Evolutionary conservation across 2,797 vertebrate genomes (phyloP).

Genomic region (Labeo calbasu): DNA sequence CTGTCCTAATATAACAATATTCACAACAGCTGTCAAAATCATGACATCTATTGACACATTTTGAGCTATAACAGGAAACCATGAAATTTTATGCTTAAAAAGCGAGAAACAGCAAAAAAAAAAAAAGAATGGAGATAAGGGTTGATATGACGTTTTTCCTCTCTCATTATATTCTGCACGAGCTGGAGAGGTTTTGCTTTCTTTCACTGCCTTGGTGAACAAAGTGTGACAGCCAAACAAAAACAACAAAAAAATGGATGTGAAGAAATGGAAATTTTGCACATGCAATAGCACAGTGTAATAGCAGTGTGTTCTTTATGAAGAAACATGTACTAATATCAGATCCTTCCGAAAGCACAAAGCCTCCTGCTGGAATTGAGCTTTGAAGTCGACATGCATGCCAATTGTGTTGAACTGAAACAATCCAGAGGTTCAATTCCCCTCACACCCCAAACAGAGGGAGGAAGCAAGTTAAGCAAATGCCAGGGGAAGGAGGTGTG

Average conservation of each 20-base stretch:
- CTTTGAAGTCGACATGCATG: constrained; percentile 74
- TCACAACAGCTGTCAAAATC: constrained; percentile 24
- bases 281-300: neutral
- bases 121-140: neutral
- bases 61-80: constrained; percentile 14
- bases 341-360: constrained; percentile 27
- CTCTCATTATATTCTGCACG: neutral
- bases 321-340: constrained; percentile 14
- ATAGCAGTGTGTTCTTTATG: constrained; percentile 6
- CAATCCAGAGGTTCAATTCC: constrained; percentile 42
- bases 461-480: constrained; percentile 54
- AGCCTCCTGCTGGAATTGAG: constrained; percentile 60
- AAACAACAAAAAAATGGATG: neutral
- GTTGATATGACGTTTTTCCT: neutral
- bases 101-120: neutral
- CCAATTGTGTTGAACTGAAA: constrained; percentile 69
- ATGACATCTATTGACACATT: constrained; percentile 34
- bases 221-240: constrained; percentile 13
- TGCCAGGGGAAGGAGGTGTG: constrained; percentile 50
- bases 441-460: constrained; percentile 46
- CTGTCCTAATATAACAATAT: constrained; percentile 16
- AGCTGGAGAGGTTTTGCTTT: neutral
- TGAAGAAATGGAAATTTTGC: neutral
- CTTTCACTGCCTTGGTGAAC: constrained; percentile 2
- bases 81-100: neutral